A percentile compares a stretch with the other conserved stretches of the same genome.
Conservation (phyloP, 1,140 invertebrate species). For the Wiebesia pumilae region DNA sequence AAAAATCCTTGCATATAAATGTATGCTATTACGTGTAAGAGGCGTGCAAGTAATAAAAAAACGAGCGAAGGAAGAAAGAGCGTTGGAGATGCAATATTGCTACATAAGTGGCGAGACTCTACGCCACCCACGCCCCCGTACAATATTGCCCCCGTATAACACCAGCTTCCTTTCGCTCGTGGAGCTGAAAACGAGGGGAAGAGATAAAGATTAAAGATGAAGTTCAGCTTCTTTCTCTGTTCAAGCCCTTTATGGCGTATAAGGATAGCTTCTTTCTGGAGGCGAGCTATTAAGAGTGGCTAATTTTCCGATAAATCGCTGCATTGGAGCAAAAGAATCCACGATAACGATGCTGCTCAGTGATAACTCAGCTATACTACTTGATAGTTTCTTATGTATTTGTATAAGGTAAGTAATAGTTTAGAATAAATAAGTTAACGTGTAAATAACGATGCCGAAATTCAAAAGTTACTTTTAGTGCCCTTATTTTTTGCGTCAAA, state of each 20-base stretch:
- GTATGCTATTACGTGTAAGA: not conserved
- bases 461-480: too few species aligned
- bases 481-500: too few species aligned
- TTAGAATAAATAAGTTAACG: not conserved
- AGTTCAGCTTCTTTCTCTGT: constrained; percentile 5
- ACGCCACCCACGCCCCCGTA: not conserved
- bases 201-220: constrained; percentile 44
- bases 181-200: not conserved
- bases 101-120: constrained; percentile 23
- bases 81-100: constrained; percentile 26
- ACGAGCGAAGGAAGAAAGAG: too few species aligned
- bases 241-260: not conserved
- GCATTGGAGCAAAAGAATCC: not conserved
- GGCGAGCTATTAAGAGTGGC: not conserved
- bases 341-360: not conserved
- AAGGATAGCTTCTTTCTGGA: not conserved
- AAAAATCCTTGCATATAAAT: not conserved
- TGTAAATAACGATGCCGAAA: too few species aligned
- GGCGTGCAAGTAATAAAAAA: not conserved
- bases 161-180: not conserved
- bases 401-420: not conserved
- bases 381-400: not conserved
- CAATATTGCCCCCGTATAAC: constrained; percentile 30
- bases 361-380: not conserved
- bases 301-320: constrained; percentile 45